Base-by-base conservation (phyloP, 2,113 vertebrate species). In the Butastur rufipennis region DNA sequence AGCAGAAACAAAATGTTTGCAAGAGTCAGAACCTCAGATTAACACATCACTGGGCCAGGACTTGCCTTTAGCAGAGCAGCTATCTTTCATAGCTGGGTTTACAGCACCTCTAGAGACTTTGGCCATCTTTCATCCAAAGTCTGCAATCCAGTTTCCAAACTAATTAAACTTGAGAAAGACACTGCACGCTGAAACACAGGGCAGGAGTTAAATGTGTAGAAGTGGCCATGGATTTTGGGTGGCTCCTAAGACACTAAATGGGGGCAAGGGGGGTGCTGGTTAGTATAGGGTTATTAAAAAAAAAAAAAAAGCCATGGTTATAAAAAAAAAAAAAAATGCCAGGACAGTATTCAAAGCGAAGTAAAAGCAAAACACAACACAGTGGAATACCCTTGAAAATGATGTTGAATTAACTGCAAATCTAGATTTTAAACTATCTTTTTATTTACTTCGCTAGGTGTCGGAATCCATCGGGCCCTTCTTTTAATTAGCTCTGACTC, bases 401-500 rank as follows among this genome's bases (percentile, higher is more conserved):
- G 1, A 87, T 8, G 10, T 1, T 42, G 61, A 79, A 79, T 87
- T 82, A 95, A 72, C 11, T 21, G 29, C 47, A 91, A 72, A 91
- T 52, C 9, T 40, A 91, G 34, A 91, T 70, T 93, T 87, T 40
- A 72, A 95, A 82, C 13, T 62, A 42, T 48, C 40, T 58, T 75
- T 94, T 79, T 80, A 75, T 93, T 94, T 81, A 91, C 62, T 91
- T 77, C 50, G 66, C 43, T 61, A 77, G 40, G 34, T 65, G 53
- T 81, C 25, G 0, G 70, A 96, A 94, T 80, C 70, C 27, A 5
- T 53, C 43, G 53, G 36, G 78, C 50, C 48, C 38, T 90, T 81
- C 93, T 88, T 93, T 94, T 96, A 96, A 97, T 94, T 97, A 96
- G 90, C 88, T 88, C 29, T 36, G 67, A 90, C 88, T 95, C 79